Evolutionary conservation across 2,888 invertebrate species (phyloP), one percentile per base, ranked within the genome.

Genomic region (Chironomus riparius): DNA sequence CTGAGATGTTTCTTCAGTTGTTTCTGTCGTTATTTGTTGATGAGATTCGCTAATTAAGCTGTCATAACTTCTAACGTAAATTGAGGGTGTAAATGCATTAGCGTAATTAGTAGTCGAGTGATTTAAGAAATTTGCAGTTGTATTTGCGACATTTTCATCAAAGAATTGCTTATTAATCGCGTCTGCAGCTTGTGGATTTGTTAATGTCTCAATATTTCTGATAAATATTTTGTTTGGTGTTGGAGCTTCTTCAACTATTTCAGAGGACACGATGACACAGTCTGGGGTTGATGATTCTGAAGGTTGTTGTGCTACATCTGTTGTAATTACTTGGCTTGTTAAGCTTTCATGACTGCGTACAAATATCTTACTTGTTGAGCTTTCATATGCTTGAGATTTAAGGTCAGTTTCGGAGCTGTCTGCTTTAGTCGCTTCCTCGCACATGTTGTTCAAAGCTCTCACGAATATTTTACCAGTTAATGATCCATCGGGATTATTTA

Each of bases 201-300:
- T 78, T 2, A 84, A 78, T 3, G 83, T 83, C 77, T 83, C 83
- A 4, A 83, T 83, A 77, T 83, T 84, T 77, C 83, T 83, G 15
- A 84, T 83, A 1, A 82, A 83, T 61, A 83, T 84, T 78, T 83
- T 83, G 73, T 61, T 77, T 47, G 77, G 69, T 38, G 68, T 24
- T 7, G 76, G 65, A 0, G 22, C 48, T 68, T 74, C 68, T 3
- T 28, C 5, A 18, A 61, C 6, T 6, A 18, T 21, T 62, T 73
- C 72, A 7, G 72, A 47, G 1, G 72, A 15, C 2, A 73, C 62
- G 4, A 73, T 73, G 3, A 73, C 62, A 28, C 72, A 73, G 13
- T 73, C 72, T 2, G 72, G 62, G 1, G 62, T 73, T 15, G 18
- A 56, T 12, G 71, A 24, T 73, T 61, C 62, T 5, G 72, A 47